phyloP scores from a whole-genome alignment of 2,797 vertebrate genomes.

The Aldrovandia affinis region DNA sequence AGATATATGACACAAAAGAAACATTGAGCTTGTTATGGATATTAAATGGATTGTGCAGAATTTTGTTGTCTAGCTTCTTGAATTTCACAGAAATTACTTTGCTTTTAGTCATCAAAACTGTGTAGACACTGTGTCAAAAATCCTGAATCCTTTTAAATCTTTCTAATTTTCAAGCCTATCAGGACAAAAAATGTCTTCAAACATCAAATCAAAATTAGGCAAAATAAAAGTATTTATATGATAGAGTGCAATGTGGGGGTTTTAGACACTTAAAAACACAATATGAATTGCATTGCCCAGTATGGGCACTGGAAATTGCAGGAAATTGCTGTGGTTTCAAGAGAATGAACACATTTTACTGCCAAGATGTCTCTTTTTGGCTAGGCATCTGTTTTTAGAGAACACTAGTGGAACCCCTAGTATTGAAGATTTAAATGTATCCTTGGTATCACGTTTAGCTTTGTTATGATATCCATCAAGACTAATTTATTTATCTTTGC shows the following conservation, averaged over 20 bases:
- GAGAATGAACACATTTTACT: background rate
- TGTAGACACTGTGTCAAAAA: background rate
- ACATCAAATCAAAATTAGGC: background rate
- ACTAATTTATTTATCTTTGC: too few relatives aligned
- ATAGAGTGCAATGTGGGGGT: background rate
- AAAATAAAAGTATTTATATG: background rate
- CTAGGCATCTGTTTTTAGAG: background rate
- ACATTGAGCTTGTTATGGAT: background rate
- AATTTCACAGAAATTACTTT: background rate
- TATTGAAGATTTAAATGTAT: background rate
- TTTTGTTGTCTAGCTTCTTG: background rate
- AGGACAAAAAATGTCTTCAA: background rate
- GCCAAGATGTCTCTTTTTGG: background rate
- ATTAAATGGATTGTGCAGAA: conserved; percentile 3
- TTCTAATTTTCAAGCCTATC: background rate
- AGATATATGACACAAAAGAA: background rate
- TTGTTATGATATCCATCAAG: background rate
- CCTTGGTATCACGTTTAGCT: background rate
- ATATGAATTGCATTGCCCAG: background rate
- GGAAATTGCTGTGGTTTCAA: background rate
- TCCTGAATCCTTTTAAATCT: background rate
- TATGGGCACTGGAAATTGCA: background rate
- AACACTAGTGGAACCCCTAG: background rate
- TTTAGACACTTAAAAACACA: background rate
- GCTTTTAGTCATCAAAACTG: background rate